phyloP scores from a whole-genome alignment of 2,888 invertebrate species.

The Lasioglossum pauxillum region DNA sequence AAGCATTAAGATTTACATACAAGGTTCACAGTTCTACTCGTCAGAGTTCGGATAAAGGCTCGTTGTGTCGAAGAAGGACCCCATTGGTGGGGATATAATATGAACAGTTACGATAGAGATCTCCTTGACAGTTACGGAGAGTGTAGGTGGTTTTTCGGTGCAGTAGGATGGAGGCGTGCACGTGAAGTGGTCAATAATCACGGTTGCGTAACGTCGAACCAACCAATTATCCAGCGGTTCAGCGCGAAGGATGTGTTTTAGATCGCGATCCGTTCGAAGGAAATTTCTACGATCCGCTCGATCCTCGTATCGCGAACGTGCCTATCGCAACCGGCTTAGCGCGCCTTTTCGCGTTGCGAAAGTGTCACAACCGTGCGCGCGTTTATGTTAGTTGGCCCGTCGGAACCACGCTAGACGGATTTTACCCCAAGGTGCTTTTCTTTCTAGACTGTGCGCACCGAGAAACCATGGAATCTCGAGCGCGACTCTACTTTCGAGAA shows the following conservation, averaged over 20 bases:
- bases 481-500: slow-evolving; percentile 1
- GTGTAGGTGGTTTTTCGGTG: slow-evolving; percentile 3
- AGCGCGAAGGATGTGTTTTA: slow-evolving; percentile 52
- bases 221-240: slow-evolving; percentile 51
- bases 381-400: slow-evolving; percentile 2
- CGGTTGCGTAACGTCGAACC: slow-evolving; percentile 57
- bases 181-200: slow-evolving; percentile 32
- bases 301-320: slow-evolving; percentile 8
- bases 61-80: too few relatives aligned
- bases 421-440: slow-evolving; percentile 24
- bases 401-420: slow-evolving; percentile 15
- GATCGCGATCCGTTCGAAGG: slow-evolving; percentile 19
- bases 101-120: too few relatives aligned
- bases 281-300: not conserved
- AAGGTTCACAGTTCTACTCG: too few relatives aligned
- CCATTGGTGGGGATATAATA: too few relatives aligned
- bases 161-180: slow-evolving; percentile 19
- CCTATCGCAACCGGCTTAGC: slow-evolving; percentile 53
- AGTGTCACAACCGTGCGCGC: slow-evolving; percentile 59
- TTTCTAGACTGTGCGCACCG: not conserved
- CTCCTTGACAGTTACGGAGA: too few relatives aligned
- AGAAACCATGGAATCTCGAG: slow-evolving; percentile 17
- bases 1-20: too few relatives aligned
- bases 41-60: too few relatives aligned
- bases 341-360: slow-evolving; percentile 60